These are phyloP conservation scores for Oplegnathus fasciatus DNA, from an alignment of 2,113 vertebrate species.

Conservation along the genomic window DNA sequence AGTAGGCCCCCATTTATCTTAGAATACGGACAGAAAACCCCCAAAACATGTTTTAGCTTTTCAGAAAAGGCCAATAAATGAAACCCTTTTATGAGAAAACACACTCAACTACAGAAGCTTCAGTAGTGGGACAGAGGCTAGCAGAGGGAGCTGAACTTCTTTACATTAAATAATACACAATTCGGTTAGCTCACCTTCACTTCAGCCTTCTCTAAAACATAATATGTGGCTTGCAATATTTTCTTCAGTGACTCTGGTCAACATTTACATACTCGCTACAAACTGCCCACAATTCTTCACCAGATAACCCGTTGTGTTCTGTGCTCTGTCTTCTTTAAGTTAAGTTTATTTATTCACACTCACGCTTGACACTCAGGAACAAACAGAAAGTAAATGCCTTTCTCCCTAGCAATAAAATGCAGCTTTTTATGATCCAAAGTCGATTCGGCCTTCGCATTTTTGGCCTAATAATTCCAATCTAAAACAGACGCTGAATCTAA, in stretches of 20 bases:
- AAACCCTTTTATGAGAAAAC: not conserved
- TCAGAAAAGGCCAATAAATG: not conserved
- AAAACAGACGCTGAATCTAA: not conserved
- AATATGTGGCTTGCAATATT: not conserved
- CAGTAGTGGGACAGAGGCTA: not conserved
- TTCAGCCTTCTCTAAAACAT: not conserved
- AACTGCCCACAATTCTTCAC: not conserved
- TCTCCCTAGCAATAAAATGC: not conserved
- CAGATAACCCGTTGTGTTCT: not conserved
- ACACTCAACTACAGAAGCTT: not conserved
- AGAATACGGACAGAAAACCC: not conserved
- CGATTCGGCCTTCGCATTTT: slow-evolving; percentile 11
- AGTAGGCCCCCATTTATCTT: not conserved
- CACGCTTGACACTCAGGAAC: not conserved
- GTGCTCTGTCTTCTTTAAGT: not conserved
- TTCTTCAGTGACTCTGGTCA: not conserved
- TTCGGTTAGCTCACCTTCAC: not conserved
- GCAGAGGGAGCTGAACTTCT: not conserved
- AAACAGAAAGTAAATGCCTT: slow-evolving; percentile 17
- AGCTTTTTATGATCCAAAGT: slow-evolving; percentile 19
- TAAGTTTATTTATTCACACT: not conserved
- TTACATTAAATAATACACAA: not conserved
- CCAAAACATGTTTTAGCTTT: not conserved
- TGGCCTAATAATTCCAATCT: not conserved
- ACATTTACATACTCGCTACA: not conserved